Evolutionary conservation across 2,113 vertebrate genomes (phyloP).

Genomic region (Heterotilapia buettikoferi): DNA sequence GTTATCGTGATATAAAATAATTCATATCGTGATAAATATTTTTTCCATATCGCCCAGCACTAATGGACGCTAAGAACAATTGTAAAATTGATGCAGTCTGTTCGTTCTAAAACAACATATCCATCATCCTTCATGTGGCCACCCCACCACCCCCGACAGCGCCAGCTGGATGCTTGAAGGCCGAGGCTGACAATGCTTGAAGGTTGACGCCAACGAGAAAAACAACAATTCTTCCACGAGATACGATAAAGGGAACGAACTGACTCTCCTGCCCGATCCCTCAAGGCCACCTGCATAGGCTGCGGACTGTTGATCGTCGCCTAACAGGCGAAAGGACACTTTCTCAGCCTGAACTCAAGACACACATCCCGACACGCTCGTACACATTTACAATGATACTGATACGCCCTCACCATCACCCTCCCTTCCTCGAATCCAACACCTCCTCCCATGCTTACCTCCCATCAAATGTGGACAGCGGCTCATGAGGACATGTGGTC

Average conservation of each 20-base stretch:
- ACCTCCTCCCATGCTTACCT: not conserved
- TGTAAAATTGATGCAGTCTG: not conserved
- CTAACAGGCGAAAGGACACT: not conserved
- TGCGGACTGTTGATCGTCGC: not conserved
- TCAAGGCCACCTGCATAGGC: not conserved
- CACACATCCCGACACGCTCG: not conserved
- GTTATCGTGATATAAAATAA: too few relatives aligned
- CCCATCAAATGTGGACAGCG: not conserved
- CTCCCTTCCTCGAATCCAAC: fast-evolving
- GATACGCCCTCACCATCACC: fast-evolving
- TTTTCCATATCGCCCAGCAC: too few relatives aligned
- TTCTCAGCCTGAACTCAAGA: not conserved
- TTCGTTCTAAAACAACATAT: not conserved
- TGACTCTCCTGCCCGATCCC: not conserved
- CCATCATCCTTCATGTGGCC: not conserved
- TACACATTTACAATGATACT: not conserved
- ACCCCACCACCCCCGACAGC: fast-evolving
- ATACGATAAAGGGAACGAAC: fast-evolving
- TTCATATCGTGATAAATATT: too few relatives aligned
- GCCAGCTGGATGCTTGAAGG: not conserved
- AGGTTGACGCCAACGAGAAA: fast-evolving
- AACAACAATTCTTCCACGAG: fast-evolving
- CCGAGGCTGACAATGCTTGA: not conserved
- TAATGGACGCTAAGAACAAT: not conserved
- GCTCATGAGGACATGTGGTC: fast-evolving